Conservation (phyloP, 2,797 vertebrate genomes). For the Periparus ater region DNA sequence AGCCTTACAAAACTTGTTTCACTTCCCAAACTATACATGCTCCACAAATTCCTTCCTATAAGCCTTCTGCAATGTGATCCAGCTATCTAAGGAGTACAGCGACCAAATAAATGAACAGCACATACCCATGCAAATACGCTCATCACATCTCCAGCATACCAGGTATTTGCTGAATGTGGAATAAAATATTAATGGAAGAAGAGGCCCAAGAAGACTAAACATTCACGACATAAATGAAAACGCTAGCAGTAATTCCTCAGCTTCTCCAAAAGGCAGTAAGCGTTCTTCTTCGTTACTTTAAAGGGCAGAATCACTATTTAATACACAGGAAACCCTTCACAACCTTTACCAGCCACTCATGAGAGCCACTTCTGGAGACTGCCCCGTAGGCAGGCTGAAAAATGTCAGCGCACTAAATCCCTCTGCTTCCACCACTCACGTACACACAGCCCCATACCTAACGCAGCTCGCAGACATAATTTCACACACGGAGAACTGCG, state of each 20-base stretch:
- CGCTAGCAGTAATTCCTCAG: neutral
- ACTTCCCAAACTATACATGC: neutral
- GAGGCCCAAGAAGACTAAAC: neutral
- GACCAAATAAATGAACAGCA: neutral
- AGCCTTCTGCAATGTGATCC: neutral
- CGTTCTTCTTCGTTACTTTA: neutral
- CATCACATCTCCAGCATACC: neutral
- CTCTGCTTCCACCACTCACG: neutral
- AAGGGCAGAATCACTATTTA: neutral
- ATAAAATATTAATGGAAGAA: neutral
- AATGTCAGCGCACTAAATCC: neutral
- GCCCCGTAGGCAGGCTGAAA: neutral
- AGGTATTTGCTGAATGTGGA: neutral
- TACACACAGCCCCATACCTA: neutral
- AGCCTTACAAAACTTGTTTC: neutral
- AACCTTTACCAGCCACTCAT: neutral
- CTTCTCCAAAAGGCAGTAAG: neutral
- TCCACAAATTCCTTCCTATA: neutral
- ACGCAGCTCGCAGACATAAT: neutral
- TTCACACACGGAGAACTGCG: neutral
- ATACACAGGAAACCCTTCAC: neutral
- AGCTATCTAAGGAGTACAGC: neutral
- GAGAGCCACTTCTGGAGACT: neutral
- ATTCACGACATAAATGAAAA: neutral
- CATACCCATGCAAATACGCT: neutral